Percentiles rank a stretch among this genome's conserved stretches.
phyloP scores from a whole-genome alignment of 2,113 vertebrate genomes.

The Mixornis gularis region DNA sequence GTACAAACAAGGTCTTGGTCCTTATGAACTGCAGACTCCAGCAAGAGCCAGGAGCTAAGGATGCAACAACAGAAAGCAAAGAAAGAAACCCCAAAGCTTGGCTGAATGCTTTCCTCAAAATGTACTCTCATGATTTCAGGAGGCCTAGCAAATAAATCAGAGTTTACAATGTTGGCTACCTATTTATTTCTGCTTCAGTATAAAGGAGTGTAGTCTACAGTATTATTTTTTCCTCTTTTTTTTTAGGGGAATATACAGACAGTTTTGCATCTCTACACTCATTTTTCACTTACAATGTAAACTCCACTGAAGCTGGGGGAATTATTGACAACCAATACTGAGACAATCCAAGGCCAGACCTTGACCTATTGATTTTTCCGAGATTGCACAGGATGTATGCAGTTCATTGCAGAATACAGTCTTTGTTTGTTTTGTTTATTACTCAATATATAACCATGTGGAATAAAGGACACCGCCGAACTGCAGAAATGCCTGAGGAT shows the following conservation, averaged over 20 bases:
- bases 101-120: neutral
- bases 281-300: neutral
- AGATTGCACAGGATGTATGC: neutral
- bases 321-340: slow-evolving; percentile 14
- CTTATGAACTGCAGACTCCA: neutral
- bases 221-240: neutral
- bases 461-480: neutral
- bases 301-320: neutral
- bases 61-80: neutral
- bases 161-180: neutral
- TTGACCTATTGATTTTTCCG: slow-evolving; percentile 29
- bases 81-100: neutral
- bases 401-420: neutral
- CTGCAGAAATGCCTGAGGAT: slow-evolving; percentile 43
- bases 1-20: neutral
- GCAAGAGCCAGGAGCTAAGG: fast-evolving
- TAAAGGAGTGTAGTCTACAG: neutral
- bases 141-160: neutral
- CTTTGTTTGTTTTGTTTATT: slow-evolving; percentile 59
- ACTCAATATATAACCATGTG: slow-evolving; percentile 40
- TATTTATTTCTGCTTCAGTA: neutral
- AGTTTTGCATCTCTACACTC: neutral
- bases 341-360: slow-evolving; percentile 26
- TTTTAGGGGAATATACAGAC: neutral
- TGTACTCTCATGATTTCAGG: neutral